These are phyloP conservation scores for Oreochromis niloticus DNA, from an alignment of 2,113 vertebrate species.

Conservation along the genomic window DNA sequence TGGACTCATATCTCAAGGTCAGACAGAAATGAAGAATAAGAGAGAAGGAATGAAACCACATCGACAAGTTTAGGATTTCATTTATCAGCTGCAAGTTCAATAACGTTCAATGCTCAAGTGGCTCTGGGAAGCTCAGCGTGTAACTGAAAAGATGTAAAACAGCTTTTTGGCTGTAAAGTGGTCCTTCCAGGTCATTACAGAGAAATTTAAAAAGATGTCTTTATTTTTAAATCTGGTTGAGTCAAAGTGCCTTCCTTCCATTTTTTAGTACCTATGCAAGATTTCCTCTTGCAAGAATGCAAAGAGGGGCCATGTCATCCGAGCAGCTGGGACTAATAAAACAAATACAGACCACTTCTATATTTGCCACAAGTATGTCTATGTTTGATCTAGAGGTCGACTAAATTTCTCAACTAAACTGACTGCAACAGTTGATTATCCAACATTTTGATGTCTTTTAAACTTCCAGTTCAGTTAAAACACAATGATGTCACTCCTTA, in stretches of 20 bases:
- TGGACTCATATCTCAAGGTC: constrained; percentile 78
- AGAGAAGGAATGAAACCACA: background rate
- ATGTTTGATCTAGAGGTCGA: background rate
- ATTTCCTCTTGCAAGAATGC: background rate
- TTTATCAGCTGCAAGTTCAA: background rate
- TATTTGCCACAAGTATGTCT: background rate
- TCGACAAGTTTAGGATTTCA: background rate
- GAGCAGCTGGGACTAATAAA: background rate
- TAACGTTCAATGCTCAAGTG: background rate
- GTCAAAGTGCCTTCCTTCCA: background rate
- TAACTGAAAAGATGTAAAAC: background rate
- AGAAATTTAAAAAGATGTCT: background rate
- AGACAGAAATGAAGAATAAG: background rate
- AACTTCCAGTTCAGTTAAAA: background rate
- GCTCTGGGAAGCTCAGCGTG: background rate
- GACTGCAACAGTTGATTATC: background rate
- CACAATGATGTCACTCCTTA: background rate
- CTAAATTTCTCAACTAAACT: background rate
- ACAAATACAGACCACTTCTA: background rate
- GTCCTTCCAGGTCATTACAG: background rate
- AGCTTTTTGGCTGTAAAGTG: background rate
- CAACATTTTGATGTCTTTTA: background rate
- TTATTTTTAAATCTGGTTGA: background rate
- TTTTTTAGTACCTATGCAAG: background rate
- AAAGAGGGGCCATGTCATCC: background rate